Evolutionary conservation across 2,113 vertebrate genomes (phyloP).

Genomic region (Toxotes chatareus): DNA sequence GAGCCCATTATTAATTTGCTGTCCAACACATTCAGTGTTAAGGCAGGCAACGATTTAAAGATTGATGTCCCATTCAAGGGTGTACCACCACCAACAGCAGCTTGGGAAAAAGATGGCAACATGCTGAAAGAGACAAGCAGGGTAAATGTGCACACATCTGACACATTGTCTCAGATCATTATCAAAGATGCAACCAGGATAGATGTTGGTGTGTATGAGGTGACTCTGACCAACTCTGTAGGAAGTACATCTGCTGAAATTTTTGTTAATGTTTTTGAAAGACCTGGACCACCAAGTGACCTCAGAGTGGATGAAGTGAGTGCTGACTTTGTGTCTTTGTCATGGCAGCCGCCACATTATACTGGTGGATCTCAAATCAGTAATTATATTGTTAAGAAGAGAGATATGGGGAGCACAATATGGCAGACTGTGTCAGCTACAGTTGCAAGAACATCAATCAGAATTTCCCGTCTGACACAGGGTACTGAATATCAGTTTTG

Average conservation of each 20-base stretch:
- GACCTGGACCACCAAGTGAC: conserved; percentile 91
- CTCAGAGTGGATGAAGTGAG: conserved; percentile 92
- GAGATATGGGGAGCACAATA: conserved; percentile 91
- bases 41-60: conserved; percentile 94
- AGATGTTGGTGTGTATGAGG: conserved; percentile 93
- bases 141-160: conserved; percentile 91
- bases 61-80: conserved; percentile 95
- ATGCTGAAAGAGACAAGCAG: conserved; percentile 94
- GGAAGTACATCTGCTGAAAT: conserved; percentile 89
- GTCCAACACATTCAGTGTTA: conserved; percentile 92
- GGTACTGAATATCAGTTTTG: conserved; percentile 97
- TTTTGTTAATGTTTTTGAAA: conserved; percentile 93
- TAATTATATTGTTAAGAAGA: conserved; percentile 97
- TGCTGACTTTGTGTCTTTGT: conserved; percentile 91
- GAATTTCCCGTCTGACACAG: conserved; percentile 89
- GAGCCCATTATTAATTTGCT: conserved; percentile 90
- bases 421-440: conserved; percentile 96
- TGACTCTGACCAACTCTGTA: conserved; percentile 88
- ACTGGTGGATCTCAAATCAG: conserved; percentile 96
- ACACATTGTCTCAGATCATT: conserved; percentile 87
- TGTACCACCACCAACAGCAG: conserved; percentile 87
- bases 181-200: conserved; percentile 93
- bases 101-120: conserved; percentile 93
- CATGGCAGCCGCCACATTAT: conserved; percentile 94
- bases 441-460: conserved; percentile 96